These are phyloP conservation scores for Stylophora pistillata DNA, from an alignment of 64 coral and sea anemone species.

Conservation along the genomic window DNA sequence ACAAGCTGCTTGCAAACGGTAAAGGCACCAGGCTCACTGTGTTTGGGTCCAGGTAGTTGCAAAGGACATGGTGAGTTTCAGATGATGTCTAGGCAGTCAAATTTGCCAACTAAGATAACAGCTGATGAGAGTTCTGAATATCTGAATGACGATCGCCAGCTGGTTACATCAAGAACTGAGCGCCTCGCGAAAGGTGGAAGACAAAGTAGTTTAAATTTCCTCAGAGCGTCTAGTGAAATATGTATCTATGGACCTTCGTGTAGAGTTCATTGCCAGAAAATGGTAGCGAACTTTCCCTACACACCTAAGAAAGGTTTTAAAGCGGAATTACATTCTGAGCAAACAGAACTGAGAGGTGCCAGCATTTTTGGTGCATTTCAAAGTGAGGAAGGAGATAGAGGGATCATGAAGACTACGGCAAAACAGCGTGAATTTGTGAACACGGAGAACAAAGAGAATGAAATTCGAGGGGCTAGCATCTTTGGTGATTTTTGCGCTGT, in stretches of 20 bases:
- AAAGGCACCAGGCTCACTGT: constrained; percentile 15
- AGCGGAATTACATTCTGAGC: not conserved
- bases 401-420: not conserved
- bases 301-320: not conserved
- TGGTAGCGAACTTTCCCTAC: too few relatives aligned
- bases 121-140: not conserved
- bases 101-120: not conserved
- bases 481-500: not conserved
- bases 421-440: not conserved
- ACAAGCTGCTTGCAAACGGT: constrained; percentile 17
- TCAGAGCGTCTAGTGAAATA: constrained; percentile 32
- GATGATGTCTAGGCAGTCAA: not conserved
- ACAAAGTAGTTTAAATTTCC: constrained; percentile 7
- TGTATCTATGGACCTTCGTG: constrained; percentile 42
- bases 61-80: not conserved
- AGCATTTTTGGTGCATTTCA: not conserved
- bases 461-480: constrained; percentile 40
- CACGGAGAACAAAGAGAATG: not conserved
- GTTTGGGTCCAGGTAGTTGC: not conserved
- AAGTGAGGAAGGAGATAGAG: not conserved
- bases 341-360: constrained; percentile 3
- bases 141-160: not conserved
- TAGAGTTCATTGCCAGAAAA: constrained; percentile 6
- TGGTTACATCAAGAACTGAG: not conserved
- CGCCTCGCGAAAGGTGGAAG: constrained; percentile 32